A percentile compares a stretch with the other conserved stretches of the same genome.
phyloP scores from a whole-genome alignment of 2,888 invertebrate genomes.

The Platynereis dumerilii region DNA sequence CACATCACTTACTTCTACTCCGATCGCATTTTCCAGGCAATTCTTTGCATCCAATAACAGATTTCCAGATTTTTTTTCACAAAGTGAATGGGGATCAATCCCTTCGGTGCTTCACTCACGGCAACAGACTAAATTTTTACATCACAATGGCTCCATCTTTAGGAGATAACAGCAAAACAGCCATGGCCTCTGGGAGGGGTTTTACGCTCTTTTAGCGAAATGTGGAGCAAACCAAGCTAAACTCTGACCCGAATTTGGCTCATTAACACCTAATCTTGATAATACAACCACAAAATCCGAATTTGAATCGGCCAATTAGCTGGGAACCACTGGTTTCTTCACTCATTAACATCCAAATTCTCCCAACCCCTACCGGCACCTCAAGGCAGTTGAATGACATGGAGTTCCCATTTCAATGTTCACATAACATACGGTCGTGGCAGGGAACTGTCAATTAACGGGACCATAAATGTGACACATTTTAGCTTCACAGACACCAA shows the following conservation, averaged over 20 bases:
- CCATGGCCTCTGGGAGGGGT: not conserved
- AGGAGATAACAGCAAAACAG: too few species aligned
- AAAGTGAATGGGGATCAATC: constrained; percentile 1
- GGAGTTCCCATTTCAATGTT: constrained; percentile 14
- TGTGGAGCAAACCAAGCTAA: not conserved
- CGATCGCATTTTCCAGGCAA: constrained; percentile 1
- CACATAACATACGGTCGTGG: constrained; percentile 2
- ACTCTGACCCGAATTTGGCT: not conserved
- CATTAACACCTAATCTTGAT: not conserved
- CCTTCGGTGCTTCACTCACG: not conserved
- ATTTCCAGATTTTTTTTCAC: too few species aligned
- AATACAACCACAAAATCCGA: not conserved
- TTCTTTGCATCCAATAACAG: too few species aligned
- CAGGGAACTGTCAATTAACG: not conserved
- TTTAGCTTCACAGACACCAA: too few species aligned
- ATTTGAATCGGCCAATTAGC: too few species aligned
- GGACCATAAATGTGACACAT: too few species aligned
- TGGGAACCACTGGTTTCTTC: not conserved
- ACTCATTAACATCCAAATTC: constrained; percentile 11
- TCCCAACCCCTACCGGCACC: constrained; percentile 23
- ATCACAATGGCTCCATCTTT: constrained; percentile 7
- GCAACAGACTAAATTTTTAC: constrained; percentile 2
- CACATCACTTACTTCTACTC: not conserved
- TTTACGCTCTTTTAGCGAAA: not conserved
- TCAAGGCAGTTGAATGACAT: constrained; percentile 23